Evolutionary conservation across 64 coral and sea anemone genomes (phyloP).

Genomic region (Platygyra sinensis): DNA sequence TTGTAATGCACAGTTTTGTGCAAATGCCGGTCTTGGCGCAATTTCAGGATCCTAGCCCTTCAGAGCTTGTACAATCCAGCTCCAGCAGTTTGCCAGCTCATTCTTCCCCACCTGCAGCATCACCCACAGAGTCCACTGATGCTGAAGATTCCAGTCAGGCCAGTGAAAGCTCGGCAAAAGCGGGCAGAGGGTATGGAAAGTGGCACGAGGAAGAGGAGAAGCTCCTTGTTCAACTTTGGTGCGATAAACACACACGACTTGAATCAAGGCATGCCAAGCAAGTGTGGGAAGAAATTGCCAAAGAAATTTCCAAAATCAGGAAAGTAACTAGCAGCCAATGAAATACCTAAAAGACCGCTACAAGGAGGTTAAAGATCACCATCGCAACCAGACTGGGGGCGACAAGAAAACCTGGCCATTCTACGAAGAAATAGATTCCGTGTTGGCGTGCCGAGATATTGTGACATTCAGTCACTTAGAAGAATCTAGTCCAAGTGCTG

Average conservation of each 20-base stretch:
- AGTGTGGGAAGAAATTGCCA: background rate
- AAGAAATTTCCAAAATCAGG: background rate
- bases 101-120: too few species aligned
- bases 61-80: too few species aligned
- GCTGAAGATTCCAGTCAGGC: too few species aligned
- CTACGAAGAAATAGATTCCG: background rate
- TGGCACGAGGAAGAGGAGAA: background rate
- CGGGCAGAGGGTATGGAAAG: background rate
- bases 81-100: too few species aligned
- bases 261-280: background rate
- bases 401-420: conserved; percentile 6
- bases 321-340: background rate
- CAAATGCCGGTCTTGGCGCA: too few species aligned
- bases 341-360: background rate
- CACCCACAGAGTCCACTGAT: too few species aligned
- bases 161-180: too few species aligned
- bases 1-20: too few species aligned
- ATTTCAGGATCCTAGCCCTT: too few species aligned
- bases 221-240: background rate
- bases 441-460: background rate
- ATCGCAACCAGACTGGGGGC: background rate
- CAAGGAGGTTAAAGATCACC: background rate
- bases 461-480: background rate
- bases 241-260: background rate
- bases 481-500: too few species aligned